phyloP scores from a whole-genome alignment of 2,888 invertebrate genomes.

The Ypsolopha scabrella region DNA sequence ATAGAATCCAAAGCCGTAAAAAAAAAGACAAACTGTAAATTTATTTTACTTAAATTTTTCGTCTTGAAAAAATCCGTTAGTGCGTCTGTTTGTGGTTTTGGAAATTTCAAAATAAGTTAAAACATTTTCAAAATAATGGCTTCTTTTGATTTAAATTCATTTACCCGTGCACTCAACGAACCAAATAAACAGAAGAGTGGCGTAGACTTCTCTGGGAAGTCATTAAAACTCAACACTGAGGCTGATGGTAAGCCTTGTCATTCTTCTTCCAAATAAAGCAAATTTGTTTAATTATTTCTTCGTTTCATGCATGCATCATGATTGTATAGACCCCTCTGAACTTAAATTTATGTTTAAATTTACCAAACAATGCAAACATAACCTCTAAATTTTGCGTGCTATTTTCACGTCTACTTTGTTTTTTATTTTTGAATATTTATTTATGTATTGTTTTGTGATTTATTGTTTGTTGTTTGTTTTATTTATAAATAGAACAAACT shows the following conservation, averaged over 20 bases:
- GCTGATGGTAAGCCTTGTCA: constrained; percentile 77
- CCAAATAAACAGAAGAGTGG: constrained; percentile 64
- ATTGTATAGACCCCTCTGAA: no score
- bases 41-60: no score
- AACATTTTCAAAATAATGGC: constrained; percentile 34
- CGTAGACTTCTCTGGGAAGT: constrained; percentile 85
- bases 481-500: no score
- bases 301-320: no score
- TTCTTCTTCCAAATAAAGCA: neutral
- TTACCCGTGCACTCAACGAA: constrained; percentile 55
- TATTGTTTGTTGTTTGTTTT: no score
- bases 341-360: no score
- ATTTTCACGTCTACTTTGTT: no score
- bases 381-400: no score
- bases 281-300: no score
- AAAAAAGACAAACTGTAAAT: neutral
- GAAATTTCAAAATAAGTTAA: constrained; percentile 13
- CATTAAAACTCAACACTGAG: constrained; percentile 81
- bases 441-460: no score
- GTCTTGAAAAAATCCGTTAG: constrained; percentile 1
- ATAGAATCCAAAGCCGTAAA: neutral
- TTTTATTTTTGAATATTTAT: no score
- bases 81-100: neutral
- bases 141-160: constrained; percentile 67
- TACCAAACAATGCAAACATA: no score